Evolutionary conservation across 2,888 invertebrate genomes (phyloP).

Genomic region (Bimastos eiseni): DNA sequence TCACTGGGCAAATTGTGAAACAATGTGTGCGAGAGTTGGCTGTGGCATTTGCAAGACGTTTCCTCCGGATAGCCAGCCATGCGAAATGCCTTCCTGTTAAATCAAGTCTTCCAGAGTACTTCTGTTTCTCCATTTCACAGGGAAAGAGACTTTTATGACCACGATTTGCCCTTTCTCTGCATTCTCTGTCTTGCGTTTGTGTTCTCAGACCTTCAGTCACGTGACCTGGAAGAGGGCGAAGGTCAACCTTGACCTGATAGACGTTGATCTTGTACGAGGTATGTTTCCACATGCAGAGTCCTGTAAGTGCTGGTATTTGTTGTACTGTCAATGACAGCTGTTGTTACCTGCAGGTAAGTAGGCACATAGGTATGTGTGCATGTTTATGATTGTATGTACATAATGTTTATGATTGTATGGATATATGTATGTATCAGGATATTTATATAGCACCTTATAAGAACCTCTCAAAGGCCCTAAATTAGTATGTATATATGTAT

Average conservation of each 20-base stretch:
- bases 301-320: not conserved
- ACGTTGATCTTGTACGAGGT: conserved; percentile 94
- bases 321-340: not conserved
- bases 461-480: too few species aligned
- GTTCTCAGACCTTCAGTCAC: conserved; percentile 74
- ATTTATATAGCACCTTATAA: too few species aligned
- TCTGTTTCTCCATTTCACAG: too few species aligned
- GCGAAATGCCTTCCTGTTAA: not conserved
- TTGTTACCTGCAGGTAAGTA: not conserved
- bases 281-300: not conserved
- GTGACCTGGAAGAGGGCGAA: conserved; percentile 78
- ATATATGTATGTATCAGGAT: too few species aligned
- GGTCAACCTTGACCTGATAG: conserved; percentile 87
- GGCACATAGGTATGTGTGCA: not conserved
- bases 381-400: not conserved
- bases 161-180: not conserved
- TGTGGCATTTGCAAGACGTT: not conserved
- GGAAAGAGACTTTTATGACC: not conserved
- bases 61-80: not conserved
- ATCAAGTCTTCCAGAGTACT: too few species aligned
- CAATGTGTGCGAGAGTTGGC: too few species aligned
- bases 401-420: not conserved
- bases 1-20: not conserved
- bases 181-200: conserved; percentile 13
- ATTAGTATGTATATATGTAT: not conserved